Percentiles rank a stretch among this genome's conserved stretches.
These are phyloP conservation scores for Dunckerocampus dactyliophorus DNA, from an alignment of 2,113 vertebrate genomes.

Conservation along the genomic window DNA sequence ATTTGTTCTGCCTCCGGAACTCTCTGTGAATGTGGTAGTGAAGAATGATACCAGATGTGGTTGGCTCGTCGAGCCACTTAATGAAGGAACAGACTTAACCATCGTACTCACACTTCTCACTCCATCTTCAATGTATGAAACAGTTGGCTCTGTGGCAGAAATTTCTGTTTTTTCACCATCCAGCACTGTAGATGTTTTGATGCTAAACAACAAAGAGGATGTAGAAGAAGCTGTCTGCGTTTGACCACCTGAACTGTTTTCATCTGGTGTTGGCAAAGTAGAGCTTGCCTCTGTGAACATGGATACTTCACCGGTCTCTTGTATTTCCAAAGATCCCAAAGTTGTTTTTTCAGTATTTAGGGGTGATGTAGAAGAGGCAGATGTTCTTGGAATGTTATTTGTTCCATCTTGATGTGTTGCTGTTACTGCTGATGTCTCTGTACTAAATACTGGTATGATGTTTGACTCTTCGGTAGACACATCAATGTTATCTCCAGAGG, in stretches of 20 bases:
- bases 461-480: not conserved
- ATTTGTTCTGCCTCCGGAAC: not conserved
- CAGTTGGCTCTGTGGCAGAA: not conserved
- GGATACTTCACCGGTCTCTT: too few relatives aligned
- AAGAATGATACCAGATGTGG: not conserved
- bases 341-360: not conserved
- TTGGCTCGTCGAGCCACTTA: constrained; percentile 2
- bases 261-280: not conserved
- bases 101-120: not conserved
- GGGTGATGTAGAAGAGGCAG: not conserved
- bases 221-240: not conserved
- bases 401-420: not conserved
- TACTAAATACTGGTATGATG: constrained; percentile 5
- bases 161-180: not conserved
- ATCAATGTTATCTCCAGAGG: not conserved
- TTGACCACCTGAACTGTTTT: not conserved
- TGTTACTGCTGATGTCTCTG: constrained; percentile 1
- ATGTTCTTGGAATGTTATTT: not conserved
- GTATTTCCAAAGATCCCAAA: not conserved
- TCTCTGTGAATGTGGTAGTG: not conserved
- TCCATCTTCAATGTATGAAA: not conserved
- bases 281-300: not conserved
- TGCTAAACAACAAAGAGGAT: not conserved
- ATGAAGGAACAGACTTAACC: not conserved
- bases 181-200: not conserved